phyloP scores from a whole-genome alignment of 2,888 invertebrate species.

The Ectemnius continuus region DNA sequence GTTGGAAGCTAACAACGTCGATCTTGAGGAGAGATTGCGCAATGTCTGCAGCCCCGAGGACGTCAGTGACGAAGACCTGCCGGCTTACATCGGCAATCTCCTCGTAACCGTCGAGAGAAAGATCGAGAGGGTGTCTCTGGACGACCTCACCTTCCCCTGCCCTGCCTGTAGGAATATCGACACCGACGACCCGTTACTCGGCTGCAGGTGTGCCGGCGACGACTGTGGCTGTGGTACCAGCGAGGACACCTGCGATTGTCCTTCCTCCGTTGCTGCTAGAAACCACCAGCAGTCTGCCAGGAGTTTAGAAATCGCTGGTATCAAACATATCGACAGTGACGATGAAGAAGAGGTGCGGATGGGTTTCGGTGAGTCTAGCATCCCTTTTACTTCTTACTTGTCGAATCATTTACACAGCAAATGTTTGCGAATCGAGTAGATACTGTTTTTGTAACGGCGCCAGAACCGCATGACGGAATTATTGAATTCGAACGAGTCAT shows the following conservation, averaged over 20 bases:
- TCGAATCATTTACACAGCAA: background rate
- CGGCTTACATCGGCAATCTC: conserved; percentile 83
- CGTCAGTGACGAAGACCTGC: conserved; percentile 80
- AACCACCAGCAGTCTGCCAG: conserved; percentile 72
- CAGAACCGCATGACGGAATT: no score
- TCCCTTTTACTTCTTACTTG: background rate
- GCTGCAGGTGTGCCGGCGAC: conserved; percentile 74
- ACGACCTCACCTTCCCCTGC: conserved; percentile 83
- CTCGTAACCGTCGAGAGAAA: conserved; percentile 85
- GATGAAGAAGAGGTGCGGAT: conserved; percentile 82
- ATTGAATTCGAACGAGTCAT: no score
- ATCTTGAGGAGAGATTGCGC: conserved; percentile 49
- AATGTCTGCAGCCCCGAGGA: conserved; percentile 63
- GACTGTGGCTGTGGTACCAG: conserved; percentile 69
- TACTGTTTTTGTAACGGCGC: no score
- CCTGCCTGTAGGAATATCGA: conserved; percentile 77
- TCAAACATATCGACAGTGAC: conserved; percentile 87
- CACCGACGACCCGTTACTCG: conserved; percentile 74
- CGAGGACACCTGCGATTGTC: conserved; percentile 67
- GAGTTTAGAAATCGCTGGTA: conserved; percentile 84
- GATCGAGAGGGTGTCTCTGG: conserved; percentile 84
- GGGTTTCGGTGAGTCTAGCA: conserved; percentile 74
- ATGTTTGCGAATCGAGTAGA: no score
- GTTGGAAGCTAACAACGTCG: background rate
- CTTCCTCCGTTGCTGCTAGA: conserved; percentile 66